phyloP scores from a whole-genome alignment of 2,888 invertebrate species.

The Galeruca laticollis region DNA sequence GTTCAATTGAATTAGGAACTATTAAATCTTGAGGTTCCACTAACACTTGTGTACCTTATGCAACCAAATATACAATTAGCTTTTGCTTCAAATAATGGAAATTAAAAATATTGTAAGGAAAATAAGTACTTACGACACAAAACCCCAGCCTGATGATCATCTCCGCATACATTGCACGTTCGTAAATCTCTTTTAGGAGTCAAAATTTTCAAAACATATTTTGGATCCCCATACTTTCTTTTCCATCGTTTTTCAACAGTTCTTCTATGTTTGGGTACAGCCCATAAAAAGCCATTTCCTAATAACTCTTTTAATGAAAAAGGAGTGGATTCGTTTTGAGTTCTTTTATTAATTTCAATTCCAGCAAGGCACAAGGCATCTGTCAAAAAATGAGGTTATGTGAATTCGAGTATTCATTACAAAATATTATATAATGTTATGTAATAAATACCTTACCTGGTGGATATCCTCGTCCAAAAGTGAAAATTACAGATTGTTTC shows the following conservation, averaged over 20 bases:
- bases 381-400: constrained; percentile 57
- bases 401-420: constrained; percentile 23
- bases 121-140: constrained; percentile 80
- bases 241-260: constrained; percentile 80
- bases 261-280: constrained; percentile 83
- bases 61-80: neutral
- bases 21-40: too few relatives aligned
- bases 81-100: too few relatives aligned
- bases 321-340: constrained; percentile 34
- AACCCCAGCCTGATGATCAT: constrained; percentile 81
- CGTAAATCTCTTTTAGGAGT: constrained; percentile 79
- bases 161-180: constrained; percentile 86
- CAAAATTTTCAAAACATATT: constrained; percentile 78
- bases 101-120: too few relatives aligned
- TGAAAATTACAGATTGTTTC: constrained; percentile 32
- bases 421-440: constrained; percentile 44
- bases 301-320: constrained; percentile 75
- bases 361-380: constrained; percentile 59
- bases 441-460: constrained; percentile 51
- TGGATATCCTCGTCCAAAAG: constrained; percentile 48
- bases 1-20: too few relatives aligned
- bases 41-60: neutral
- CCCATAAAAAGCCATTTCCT: constrained; percentile 83
- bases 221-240: constrained; percentile 78
- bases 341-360: constrained; percentile 46